phyloP scores from a whole-genome alignment of 2,888 invertebrate genomes.

The Caenorhabditis afra region DNA sequence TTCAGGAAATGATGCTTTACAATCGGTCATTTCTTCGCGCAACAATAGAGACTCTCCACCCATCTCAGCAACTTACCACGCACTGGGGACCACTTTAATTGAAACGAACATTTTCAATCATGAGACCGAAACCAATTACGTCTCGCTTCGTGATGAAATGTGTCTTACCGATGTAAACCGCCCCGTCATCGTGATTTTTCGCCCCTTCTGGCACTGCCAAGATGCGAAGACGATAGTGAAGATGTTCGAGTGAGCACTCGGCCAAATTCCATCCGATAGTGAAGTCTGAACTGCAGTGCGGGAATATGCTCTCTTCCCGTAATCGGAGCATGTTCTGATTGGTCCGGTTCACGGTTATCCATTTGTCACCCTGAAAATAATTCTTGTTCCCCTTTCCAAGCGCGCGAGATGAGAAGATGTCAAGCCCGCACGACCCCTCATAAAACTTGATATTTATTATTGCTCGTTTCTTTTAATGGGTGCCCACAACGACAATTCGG shows the following conservation, averaged over 20 bases:
- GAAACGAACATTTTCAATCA: conserved; percentile 57
- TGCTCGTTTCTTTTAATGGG: conserved; percentile 54
- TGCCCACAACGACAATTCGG: conserved; percentile 4
- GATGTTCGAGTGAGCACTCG: conserved; percentile 56
- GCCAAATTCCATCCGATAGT: conserved; percentile 70
- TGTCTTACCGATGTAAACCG: conserved; percentile 61
- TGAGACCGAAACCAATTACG: conserved; percentile 52
- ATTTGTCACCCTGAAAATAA: conserved; percentile 56
- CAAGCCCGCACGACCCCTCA: conserved; percentile 20
- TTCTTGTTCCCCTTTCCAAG: conserved; percentile 5
- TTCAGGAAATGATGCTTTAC: conserved; percentile 55
- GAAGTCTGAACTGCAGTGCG: conserved; percentile 72
- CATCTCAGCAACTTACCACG: conserved; percentile 41
- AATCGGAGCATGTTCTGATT: conserved; percentile 54
- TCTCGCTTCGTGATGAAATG: conserved; percentile 13
- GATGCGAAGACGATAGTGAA: conserved; percentile 72
- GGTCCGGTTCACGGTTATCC: conserved; percentile 62
- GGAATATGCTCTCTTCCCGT: conserved; percentile 73
- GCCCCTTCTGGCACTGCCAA: conserved; percentile 70
- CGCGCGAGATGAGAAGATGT: background rate
- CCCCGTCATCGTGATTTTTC: conserved; percentile 64
- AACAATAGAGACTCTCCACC: conserved; percentile 46
- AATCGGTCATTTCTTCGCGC: conserved; percentile 47
- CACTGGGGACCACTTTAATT: conserved; percentile 59
- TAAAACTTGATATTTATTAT: conserved; percentile 60